Evolutionary conservation across 2,113 vertebrate genomes (phyloP).

Genomic region (Apodemus sylvaticus): DNA sequence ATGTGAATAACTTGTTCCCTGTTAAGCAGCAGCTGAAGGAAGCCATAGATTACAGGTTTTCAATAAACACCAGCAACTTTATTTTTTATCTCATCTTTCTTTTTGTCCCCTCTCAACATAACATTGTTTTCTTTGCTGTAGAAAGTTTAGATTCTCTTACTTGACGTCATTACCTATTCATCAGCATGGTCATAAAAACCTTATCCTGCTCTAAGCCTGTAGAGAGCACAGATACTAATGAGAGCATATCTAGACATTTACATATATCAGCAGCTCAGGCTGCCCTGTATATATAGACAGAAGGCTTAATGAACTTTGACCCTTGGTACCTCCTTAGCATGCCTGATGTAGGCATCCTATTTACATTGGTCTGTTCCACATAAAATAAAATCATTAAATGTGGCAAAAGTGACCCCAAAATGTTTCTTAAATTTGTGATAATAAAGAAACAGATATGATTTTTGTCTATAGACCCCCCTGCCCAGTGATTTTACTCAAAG

Average conservation of each 20-base stretch:
- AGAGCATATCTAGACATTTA: not conserved
- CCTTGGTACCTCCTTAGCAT: not conserved
- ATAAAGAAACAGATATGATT: not conserved
- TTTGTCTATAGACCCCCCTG: not conserved
- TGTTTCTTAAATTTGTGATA: not conserved
- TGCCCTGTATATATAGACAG: not conserved
- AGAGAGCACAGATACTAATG: not conserved
- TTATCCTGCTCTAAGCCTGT: no score
- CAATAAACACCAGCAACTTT: not conserved
- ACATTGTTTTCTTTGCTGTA: not conserved
- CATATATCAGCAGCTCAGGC: not conserved
- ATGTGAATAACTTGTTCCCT: not conserved
- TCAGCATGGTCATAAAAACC: not conserved
- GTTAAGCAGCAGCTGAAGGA: not conserved
- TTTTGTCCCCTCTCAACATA: not conserved
- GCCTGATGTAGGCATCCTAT: not conserved
- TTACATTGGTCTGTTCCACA: not conserved
- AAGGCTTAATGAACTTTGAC: not conserved
- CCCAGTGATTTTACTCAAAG: not conserved
- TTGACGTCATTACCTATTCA: not conserved
- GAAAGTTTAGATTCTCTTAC: not conserved
- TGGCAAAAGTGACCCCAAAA: not conserved
- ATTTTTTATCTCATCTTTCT: conserved; percentile 4
- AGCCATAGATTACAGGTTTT: not conserved
- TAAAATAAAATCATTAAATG: not conserved